These are phyloP conservation scores for Ciconia boyciana DNA, from an alignment of 2,113 vertebrate genomes.

Conservation along the genomic window DNA sequence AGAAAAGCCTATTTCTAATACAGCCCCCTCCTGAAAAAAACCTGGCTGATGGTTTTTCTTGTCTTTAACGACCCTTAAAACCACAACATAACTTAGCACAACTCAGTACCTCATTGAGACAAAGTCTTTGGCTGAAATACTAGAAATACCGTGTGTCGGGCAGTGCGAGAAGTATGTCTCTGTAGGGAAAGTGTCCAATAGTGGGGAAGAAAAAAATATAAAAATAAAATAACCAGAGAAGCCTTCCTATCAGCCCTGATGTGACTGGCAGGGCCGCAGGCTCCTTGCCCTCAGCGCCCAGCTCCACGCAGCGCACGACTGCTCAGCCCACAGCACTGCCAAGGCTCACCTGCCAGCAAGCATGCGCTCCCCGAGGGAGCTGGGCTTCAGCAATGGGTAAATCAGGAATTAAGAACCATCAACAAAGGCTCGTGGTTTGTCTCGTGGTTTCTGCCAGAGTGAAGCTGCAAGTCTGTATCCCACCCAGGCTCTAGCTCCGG, in stretches of 20 bases:
- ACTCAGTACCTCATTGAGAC: not conserved
- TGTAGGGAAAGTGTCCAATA: not conserved
- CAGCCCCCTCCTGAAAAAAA: not conserved
- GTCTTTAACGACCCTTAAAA: not conserved
- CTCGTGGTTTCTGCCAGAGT: not conserved
- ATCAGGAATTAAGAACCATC: not conserved
- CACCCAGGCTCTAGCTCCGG: not conserved
- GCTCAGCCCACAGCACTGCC: not conserved
- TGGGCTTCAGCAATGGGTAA: not conserved
- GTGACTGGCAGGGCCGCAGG: not conserved
- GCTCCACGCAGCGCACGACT: fast-evolving
- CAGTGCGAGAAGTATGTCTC: not conserved
- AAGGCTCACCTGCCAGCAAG: not conserved
- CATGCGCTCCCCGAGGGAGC: fast-evolving
- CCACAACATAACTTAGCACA: not conserved
- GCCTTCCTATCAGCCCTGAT: not conserved
- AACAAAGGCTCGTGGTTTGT: not conserved
- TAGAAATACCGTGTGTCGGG: not conserved
- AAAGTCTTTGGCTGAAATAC: not conserved
- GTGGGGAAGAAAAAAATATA: not conserved
- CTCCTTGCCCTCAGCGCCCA: not conserved
- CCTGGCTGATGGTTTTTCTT: not conserved
- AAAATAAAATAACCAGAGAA: not conserved
- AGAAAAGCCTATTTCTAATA: not conserved
- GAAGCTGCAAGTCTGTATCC: not conserved